Evolutionary conservation across 2,888 invertebrate genomes (phyloP), one percentile per base, ranked within the genome.

Genomic region (Pardosa pseudoannulata): DNA sequence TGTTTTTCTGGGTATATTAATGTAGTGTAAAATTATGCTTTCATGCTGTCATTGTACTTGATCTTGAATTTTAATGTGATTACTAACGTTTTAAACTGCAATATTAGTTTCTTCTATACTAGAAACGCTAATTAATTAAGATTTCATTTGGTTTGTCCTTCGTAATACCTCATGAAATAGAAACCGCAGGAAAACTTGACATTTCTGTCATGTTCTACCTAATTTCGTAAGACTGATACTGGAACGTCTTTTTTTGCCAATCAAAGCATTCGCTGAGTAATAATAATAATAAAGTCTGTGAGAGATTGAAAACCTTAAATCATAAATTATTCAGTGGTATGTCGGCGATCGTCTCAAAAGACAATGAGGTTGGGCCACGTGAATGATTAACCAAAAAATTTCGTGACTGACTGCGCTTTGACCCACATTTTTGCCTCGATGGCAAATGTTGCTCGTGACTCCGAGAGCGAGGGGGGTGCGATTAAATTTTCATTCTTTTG

Each of bases 371-470:
- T 41, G 39, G 27, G n/a, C 39, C 36, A 5, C 70, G 28, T 41
- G 70, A 39, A 70, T 70, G 41, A 70, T 68, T 70, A 70, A 28
- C 70, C 16, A 70, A 70, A 72, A 73, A 19, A 28, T 27, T 62
- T 81, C 81, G 81, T 81, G 81, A 81, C 70, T 62, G 27, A 56
- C 29, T 56, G 50, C 46, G 56, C 56, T 39, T 74, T 81, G 81
- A 81, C 81, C 81, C 36, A 81, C 56, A 81, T 81, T 70, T 56
- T 81, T 31, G 36, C n/a, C 29, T 74, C 23, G 41, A 70, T 75
- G 32, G 74, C 62, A 74, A 32, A 67, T 32, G 36, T 11, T 32
- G 67, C 32, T 67, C 67, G 67, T 67, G 67, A 67, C 32, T 32
- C 7, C 7, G 67, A 19, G 32, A n/a, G 16, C 6, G 62, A 23